Evolutionary conservation across 2,797 vertebrate species (phyloP).

Genomic region (Amblyopsis hoosieri): DNA sequence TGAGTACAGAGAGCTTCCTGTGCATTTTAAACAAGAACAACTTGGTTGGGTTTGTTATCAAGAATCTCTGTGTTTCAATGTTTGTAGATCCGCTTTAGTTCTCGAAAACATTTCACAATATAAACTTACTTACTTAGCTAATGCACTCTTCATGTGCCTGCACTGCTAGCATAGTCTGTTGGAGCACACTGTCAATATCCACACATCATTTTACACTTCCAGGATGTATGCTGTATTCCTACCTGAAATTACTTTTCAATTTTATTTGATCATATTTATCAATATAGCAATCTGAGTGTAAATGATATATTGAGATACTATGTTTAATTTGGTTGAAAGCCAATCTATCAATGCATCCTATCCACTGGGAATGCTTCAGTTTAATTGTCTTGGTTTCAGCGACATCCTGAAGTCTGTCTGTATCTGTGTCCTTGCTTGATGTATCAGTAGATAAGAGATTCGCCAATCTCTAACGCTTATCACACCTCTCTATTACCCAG

Average conservation of each 20-base stretch:
- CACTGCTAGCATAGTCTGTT: conserved; percentile 80
- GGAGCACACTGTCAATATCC: conserved; percentile 75
- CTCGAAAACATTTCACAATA: conserved; percentile 75
- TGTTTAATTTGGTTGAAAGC: no score
- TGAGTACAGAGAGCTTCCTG: conserved; percentile 38
- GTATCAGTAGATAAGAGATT: conserved; percentile 75
- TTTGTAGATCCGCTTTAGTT: conserved; percentile 71
- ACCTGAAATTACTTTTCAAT: conserved; percentile 42
- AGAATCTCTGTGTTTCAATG: conserved; percentile 55
- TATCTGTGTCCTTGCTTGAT: conserved; percentile 72
- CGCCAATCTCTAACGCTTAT: conserved; percentile 61
- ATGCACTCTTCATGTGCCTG: conserved; percentile 70
- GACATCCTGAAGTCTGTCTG: conserved; percentile 65
- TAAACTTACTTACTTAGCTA: conserved; percentile 71
- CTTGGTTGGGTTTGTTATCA: conserved; percentile 30
- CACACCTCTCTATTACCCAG: conserved; percentile 36
- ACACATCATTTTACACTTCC: conserved; percentile 71
- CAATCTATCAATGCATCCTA: no score
- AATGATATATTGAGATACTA: no score
- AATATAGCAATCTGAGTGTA: conserved; percentile 24
- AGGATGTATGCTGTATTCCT: conserved; percentile 63
- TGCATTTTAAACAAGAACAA: conserved; percentile 36
- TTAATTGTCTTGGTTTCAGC: conserved; percentile 53
- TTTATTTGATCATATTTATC: conserved; percentile 31
- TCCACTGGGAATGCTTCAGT: conserved; percentile 26